Base-by-base conservation (phyloP, 2,797 vertebrate genomes). In the Tokudaia tokunoshimensis region DNA sequence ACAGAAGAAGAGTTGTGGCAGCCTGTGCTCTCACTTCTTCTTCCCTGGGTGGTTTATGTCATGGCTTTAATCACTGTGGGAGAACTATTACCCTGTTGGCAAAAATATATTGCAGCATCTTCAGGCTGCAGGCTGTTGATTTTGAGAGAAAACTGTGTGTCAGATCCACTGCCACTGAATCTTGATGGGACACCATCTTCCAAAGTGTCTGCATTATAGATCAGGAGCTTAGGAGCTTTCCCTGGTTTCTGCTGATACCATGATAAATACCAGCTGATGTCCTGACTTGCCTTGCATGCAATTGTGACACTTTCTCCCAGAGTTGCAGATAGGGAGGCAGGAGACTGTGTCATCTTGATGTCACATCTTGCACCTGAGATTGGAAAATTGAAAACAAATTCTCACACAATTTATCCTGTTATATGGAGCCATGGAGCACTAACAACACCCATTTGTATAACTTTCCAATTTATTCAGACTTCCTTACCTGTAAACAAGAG, bases 191-290 rank as follows among this genome's bases (percentile, higher is more conserved):
- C 2, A 2, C 17, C 78, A 55, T 34, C 10, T n/a, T 2, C 17
- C 31, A 55, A 80, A 0, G 1, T 3, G 0, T 34, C 10, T n/a
- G 31, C 50, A 12, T 1, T 2, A 80, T n/a, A 12, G 3, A 80
- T n/a, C 15, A 80, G 19, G 4, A 80, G 78, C 50, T 80, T 80
- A n/a, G 78, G 31, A 55, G 31, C 4, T 11, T 52, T 20, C 0
- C 8, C 76, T n/a, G 47, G 9, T 55, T 80, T 55, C 50, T 80
- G 50, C 17, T 55, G 50, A 34, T 55, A 13, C 78, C 31, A 52
- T 50, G 75, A 3, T 78, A 78, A 50, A 50, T 4, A 31, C 29
- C 8, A 3, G 9, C 2, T 5, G 15, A 52, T 52, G 4, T 22
- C 4, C 31, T 80, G 8, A 55, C 50, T 55, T 34, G 78, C 9